Conservation (phyloP, 2,888 invertebrate genomes). For the Scrobipalpa costella region DNA sequence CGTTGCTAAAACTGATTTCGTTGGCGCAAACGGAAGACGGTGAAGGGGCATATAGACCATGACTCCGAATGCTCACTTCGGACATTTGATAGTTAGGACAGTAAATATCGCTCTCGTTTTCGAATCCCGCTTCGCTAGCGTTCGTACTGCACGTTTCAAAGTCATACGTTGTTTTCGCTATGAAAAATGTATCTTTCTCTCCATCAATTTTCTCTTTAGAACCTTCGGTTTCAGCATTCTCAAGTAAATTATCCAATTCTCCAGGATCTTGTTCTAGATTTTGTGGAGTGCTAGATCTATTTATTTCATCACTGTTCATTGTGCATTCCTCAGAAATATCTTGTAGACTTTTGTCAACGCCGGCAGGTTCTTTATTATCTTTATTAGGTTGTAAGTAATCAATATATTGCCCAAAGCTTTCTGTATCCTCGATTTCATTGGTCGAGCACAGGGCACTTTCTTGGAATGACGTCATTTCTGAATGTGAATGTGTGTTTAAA, state of each 20-base stretch:
- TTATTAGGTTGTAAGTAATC: slow-evolving; percentile 69
- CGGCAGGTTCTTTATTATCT: slow-evolving; percentile 63
- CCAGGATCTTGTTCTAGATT: slow-evolving; percentile 46
- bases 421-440: slow-evolving; percentile 76
- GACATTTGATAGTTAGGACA: slow-evolving; percentile 83
- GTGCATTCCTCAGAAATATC: slow-evolving; percentile 76
- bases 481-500: slow-evolving; percentile 74
- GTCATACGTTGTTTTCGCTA: slow-evolving; percentile 71
- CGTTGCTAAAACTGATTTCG: slow-evolving; percentile 75
- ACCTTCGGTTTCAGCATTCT: slow-evolving; percentile 49
- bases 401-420: slow-evolving; percentile 76
- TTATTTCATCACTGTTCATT: slow-evolving; percentile 70
- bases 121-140: slow-evolving; percentile 73
- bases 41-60: slow-evolving; percentile 83
- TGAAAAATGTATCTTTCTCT: slow-evolving; percentile 64
- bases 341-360: slow-evolving; percentile 67
- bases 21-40: slow-evolving; percentile 78
- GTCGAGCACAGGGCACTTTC: slow-evolving; percentile 76
- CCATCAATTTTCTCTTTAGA: slow-evolving; percentile 65
- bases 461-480: slow-evolving; percentile 73
- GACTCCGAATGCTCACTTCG: slow-evolving; percentile 83
- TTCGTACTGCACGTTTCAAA: slow-evolving; percentile 74
- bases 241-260: slow-evolving; percentile 63
- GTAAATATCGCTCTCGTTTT: slow-evolving; percentile 83
- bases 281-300: slow-evolving; percentile 60